A percentile compares a stretch with the other conserved stretches of the same genome.
Conservation (phyloP, 2,888 invertebrate genomes). For the Calephelis perditalis region DNA sequence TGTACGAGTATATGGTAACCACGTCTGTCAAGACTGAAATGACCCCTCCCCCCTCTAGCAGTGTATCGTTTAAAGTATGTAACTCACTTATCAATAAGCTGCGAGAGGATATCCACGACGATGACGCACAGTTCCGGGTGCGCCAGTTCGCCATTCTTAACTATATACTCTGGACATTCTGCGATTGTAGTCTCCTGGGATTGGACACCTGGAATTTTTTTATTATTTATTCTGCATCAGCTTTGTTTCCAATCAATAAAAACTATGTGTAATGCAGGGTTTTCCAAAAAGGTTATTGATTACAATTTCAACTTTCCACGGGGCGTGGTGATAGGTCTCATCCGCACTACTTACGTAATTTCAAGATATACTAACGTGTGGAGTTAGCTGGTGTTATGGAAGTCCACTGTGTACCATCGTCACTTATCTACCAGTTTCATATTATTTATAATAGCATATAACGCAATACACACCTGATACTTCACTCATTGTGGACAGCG, state of each 20-base stretch:
- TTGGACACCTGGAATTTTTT: constrained; percentile 12
- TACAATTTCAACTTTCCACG: too few relatives aligned
- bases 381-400: too few relatives aligned
- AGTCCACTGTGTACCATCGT: too few relatives aligned
- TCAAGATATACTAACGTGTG: too few relatives aligned
- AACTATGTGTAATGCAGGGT: too few relatives aligned
- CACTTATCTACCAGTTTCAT: too few relatives aligned
- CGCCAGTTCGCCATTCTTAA: constrained; percentile 59
- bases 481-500: constrained; percentile 39
- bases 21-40: not conserved
- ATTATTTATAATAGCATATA: not conserved
- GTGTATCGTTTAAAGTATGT: too few relatives aligned
- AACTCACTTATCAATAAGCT: constrained; percentile 74
- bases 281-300: too few relatives aligned
- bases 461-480: constrained; percentile 37
- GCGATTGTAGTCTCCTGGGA: constrained; percentile 32
- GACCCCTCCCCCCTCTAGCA: not conserved
- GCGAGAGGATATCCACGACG: constrained; percentile 77
- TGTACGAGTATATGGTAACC: not conserved
- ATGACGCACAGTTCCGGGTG: constrained; percentile 79
- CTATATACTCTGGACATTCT: constrained; percentile 46
- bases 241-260: too few relatives aligned
- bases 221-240: not conserved
- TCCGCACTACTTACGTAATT: too few relatives aligned
- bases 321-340: too few relatives aligned